phyloP scores from a whole-genome alignment of 2,797 vertebrate genomes.

The Syngnathus rostellatus region DNA sequence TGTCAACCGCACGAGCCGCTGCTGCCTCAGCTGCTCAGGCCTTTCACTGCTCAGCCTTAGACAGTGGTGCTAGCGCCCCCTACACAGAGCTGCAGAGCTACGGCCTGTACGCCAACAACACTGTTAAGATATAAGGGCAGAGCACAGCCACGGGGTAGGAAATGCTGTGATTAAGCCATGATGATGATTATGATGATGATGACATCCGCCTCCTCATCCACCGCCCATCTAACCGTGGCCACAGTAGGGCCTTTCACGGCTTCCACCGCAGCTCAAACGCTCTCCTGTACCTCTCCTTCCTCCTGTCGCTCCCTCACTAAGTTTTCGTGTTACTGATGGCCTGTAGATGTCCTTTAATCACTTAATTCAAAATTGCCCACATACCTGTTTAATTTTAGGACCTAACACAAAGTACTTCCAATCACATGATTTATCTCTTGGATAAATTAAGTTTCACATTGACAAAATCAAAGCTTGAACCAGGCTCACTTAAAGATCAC shows the following conservation, averaged over 20 bases:
- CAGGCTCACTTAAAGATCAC: not conserved
- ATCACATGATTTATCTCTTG: not conserved
- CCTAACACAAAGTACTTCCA: not conserved
- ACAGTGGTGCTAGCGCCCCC: conserved; percentile 70
- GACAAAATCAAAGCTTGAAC: not conserved
- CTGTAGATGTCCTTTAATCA: conserved; percentile 46
- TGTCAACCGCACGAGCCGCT: conserved; percentile 74
- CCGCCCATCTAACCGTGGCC: conserved; percentile 62
- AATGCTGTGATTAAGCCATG: conserved; percentile 53
- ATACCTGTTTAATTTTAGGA: conserved; percentile 28
- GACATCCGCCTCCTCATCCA: conserved; percentile 54
- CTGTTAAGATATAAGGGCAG: conserved; percentile 75
- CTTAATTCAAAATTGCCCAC: conserved; percentile 60
- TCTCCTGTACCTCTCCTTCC: conserved; percentile 58
- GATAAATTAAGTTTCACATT: not conserved
- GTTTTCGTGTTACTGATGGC: conserved; percentile 47
- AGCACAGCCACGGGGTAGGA: conserved; percentile 69
- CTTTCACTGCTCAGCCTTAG: conserved; percentile 78
- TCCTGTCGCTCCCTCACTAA: conserved; percentile 42
- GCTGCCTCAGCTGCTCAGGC: conserved; percentile 69
- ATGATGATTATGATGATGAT: conserved; percentile 52
- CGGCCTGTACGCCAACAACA: conserved; percentile 74
- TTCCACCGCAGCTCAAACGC: conserved; percentile 61
- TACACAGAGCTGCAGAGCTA: conserved; percentile 77
- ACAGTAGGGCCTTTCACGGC: conserved; percentile 62